Base-by-base conservation (phyloP, 2,888 invertebrate species). In the Alloplasta piceator region DNA sequence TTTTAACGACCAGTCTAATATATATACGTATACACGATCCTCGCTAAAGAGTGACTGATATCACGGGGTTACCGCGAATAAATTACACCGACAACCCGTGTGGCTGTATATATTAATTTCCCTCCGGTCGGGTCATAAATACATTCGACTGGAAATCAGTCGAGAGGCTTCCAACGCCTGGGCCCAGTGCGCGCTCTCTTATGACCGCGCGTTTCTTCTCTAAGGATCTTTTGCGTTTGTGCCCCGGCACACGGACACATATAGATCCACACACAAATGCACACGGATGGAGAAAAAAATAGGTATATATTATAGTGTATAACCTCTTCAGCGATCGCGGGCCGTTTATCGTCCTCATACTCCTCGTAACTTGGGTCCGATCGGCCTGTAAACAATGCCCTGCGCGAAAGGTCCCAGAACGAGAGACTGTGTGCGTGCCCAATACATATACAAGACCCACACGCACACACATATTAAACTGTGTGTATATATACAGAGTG, bases 61-160 rank as follows among this genome's bases (percentile, higher is more conserved):
- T 77, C 80, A 55, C 79, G 89, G 87, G 86, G 86, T 84, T 82
- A 85, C 85, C 85, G 86, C 88, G 89, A 91, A 91, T 91, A 91
- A 91, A 91, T 91, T 90, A 91, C 90, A 86, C 81, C 90, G 90
- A 90, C 91, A 91, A 87, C 89, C 91, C 88, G 90, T 89, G 90
- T 85, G 89, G 88, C 90, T 89, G 90, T 90, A 91, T 91, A 91
- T 91, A 91, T 91, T 90, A 91, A 91, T 91, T 91, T 91, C 89
- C 89, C 83, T 89, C 26, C 85, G 87, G 84, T 85, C 88, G 82
- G 89, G 86, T 86, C 90, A 91, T 91, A 91, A 91, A 91, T 91
- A 91, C 90, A 91, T 89, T 88, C 86, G 85, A 85, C 87, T 86
- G 87, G 86, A 89, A 90, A 90, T 90, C 88, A 87, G 84, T 84